phyloP scores from a whole-genome alignment of 2,113 vertebrate species.

The Polypterus bichir region DNA sequence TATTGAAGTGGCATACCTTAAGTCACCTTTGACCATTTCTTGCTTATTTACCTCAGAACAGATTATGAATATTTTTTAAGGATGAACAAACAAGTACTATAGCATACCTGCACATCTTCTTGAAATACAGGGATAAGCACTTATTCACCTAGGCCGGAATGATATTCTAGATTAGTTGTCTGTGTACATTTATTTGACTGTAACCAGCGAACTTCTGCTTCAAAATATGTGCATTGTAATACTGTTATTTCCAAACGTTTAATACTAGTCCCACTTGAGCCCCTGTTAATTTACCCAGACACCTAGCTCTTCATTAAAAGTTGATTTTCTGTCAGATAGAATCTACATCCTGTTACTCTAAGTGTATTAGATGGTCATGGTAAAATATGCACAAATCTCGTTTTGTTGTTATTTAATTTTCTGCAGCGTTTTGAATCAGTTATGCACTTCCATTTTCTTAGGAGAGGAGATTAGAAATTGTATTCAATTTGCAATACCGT shows the following conservation, averaged over 20 bases:
- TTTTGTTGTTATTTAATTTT: constrained; percentile 22
- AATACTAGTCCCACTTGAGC: constrained; percentile 41
- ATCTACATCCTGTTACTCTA: constrained; percentile 67
- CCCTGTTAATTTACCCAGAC: constrained; percentile 50
- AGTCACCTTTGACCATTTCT: too few relatives aligned
- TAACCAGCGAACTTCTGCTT: constrained; percentile 19
- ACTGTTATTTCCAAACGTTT: constrained; percentile 54
- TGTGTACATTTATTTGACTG: too few relatives aligned
- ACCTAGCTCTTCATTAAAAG: constrained; percentile 76
- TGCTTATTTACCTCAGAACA: too few relatives aligned
- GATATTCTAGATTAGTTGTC: too few relatives aligned
- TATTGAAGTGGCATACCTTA: too few relatives aligned
- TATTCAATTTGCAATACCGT: constrained; percentile 12
- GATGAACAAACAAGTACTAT: too few relatives aligned
- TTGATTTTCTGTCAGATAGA: constrained; percentile 78
- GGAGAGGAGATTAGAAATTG: background rate
- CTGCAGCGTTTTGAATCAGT: background rate
- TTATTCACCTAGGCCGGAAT: too few relatives aligned
- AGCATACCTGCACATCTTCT: too few relatives aligned
- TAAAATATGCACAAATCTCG: constrained; percentile 24
- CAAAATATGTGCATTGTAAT: constrained; percentile 33
- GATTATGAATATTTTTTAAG: too few relatives aligned
- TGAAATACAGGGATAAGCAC: too few relatives aligned
- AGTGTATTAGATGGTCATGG: constrained; percentile 46
- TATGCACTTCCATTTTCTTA: background rate